Evolutionary conservation across 1,140 invertebrate genomes (phyloP), one percentile per base, ranked within the genome.

Genomic region (Hetaerina americana): DNA sequence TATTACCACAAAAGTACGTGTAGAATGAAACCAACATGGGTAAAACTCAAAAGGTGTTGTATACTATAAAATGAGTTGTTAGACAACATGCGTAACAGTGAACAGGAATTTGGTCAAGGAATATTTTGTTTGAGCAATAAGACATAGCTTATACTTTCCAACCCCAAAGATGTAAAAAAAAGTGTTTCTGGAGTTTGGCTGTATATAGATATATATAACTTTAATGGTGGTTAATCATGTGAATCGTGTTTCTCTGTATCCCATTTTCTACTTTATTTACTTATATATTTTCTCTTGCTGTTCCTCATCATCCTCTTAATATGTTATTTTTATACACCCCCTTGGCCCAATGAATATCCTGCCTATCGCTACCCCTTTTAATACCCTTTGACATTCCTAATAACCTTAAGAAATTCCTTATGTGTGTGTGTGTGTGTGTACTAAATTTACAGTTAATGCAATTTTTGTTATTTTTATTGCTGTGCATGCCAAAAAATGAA

Each of bases 61-160:
- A n/a, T n/a, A n/a, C n/a, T n/a, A n/a, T n/a, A n/a, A n/a, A n/a
- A n/a, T 12, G 40, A 57, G 22, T 57, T 57, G 22, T 57, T 57
- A 57, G 40, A 57, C 22, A n/a, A 12, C 40, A 57, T 57, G 40
- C 22, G 15, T 57, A 57, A 18, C 40, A 57, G 15, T 57, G 40
- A 18, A 57, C 40, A 57, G 40, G 40, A 57, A 18, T 57, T 57
- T 57, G 40, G 40, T 57, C 15, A 57, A 57, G 40, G 40, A 57
- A 57, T 57, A 57, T 57, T 57, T 57, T 57, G 40, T 57, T 57
- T 57, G 40, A 57, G 40, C 40, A 57, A 57, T 57, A 57, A 57
- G 40, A 18, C 22, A 57, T 57, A 57, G 40, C 40, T n/a, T n/a
- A 57, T 57, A 18, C 22, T n/a, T 57, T 57, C 15, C 40, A 57